Percentiles rank a stretch among this genome's conserved stretches.
phyloP scores from a whole-genome alignment of 2,888 invertebrate genomes.

The Rhorus exstirpatorius region DNA sequence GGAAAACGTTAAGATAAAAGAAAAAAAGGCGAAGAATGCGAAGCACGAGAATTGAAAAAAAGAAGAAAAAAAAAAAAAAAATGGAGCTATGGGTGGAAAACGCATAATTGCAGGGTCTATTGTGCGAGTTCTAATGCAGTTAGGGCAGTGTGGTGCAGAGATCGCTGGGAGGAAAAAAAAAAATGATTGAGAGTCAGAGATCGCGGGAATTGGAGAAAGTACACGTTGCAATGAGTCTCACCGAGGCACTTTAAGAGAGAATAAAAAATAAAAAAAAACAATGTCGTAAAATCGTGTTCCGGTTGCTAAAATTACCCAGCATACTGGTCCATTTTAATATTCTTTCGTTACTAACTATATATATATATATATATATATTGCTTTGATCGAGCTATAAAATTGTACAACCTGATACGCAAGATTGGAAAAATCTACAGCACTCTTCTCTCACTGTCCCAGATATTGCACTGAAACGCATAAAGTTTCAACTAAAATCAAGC shows the following conservation, averaged over 20 bases:
- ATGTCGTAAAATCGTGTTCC: constrained; percentile 44
- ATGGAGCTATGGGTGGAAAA: neutral
- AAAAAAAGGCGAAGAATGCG: constrained; percentile 24
- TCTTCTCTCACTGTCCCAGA: too few species aligned
- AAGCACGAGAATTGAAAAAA: neutral
- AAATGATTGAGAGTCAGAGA: constrained; percentile 29
- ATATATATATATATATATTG: neutral
- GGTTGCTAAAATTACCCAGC: constrained; percentile 32
- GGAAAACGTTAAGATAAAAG: constrained; percentile 1
- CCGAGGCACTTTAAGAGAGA: neutral
- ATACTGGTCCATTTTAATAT: constrained; percentile 10
- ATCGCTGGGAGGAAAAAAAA: constrained; percentile 1
- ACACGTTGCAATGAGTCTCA: neutral
- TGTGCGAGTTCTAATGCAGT: constrained; percentile 23
- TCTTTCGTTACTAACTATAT: neutral
- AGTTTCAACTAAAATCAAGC: too few species aligned
- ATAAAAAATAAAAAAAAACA: constrained; percentile 21
- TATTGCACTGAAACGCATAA: too few species aligned
- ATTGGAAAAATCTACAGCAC: too few species aligned
- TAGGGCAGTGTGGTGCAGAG: neutral
- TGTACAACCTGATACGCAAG: too few species aligned
- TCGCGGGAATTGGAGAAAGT: constrained; percentile 54
- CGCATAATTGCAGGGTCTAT: constrained; percentile 21
- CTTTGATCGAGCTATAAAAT: too few species aligned
- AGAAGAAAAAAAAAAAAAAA: neutral